These are phyloP conservation scores for Parnassius orleans DNA, from an alignment of 2,888 invertebrate genomes.

Conservation along the genomic window DNA sequence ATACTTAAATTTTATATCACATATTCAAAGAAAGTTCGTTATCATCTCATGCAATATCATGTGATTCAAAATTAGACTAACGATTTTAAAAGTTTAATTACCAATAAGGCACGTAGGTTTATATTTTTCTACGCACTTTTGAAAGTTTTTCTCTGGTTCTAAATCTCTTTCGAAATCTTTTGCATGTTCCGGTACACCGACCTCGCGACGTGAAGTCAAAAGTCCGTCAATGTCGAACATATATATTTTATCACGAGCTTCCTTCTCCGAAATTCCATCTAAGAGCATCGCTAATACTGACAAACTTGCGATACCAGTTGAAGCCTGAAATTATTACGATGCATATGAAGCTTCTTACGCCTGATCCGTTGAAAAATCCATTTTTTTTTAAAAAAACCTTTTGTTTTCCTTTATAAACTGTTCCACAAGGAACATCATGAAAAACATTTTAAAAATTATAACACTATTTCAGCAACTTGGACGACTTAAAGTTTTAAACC, in stretches of 20 bases:
- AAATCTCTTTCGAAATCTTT: slow-evolving; percentile 85
- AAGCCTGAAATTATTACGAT: slow-evolving; percentile 80
- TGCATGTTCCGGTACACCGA: slow-evolving; percentile 83
- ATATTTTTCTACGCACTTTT: slow-evolving; percentile 85
- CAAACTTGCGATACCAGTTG: slow-evolving; percentile 93
- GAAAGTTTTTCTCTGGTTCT: slow-evolving; percentile 86
- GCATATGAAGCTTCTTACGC: no score
- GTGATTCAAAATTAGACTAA: no score
- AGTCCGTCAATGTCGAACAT: slow-evolving; percentile 95
- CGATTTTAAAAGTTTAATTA: slow-evolving; percentile 42
- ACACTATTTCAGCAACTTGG: no score
- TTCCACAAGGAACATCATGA: no score
- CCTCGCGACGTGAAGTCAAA: slow-evolving; percentile 82
- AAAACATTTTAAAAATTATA: no score
- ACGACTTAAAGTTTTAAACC: no score
- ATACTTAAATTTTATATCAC: no score
- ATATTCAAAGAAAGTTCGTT: no score
- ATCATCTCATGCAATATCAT: background rate
- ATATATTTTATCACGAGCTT: slow-evolving; percentile 91
- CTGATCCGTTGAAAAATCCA: no score
- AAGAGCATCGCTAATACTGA: slow-evolving; percentile 91
- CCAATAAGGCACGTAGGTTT: slow-evolving; percentile 92
- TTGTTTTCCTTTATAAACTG: no score
- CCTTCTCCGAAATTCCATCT: slow-evolving; percentile 70
- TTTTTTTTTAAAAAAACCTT: no score